Evolutionary conservation across 2,113 vertebrate species (phyloP), one percentile per base, ranked within the genome.

Genomic region (Colaptes auratus): DNA sequence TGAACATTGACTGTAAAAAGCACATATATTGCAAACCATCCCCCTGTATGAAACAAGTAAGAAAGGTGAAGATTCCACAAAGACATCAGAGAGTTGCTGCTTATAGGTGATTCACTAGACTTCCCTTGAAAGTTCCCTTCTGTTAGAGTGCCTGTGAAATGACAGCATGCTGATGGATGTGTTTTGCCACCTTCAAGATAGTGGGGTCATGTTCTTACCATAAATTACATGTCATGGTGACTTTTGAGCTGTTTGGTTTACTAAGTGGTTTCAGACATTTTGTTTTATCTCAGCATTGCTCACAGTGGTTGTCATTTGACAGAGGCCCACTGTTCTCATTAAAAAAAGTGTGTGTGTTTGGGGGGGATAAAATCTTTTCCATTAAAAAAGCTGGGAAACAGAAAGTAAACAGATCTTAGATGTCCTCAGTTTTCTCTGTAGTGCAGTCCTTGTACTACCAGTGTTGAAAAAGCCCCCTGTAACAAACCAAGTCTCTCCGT

Each of bases 361-460:
- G 2, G 5, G 2, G 0, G 10, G 12, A 17, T 28, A 15, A 52
- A 63, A 30, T 6, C 15, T 59, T 76, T 9, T 9, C 19, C 9
- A 35, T 61, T 58, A n/a, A 79, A 86, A 79, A 36, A 8, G 9
- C 28, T 63, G 53, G 42, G 63, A 63, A 88, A 50, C 2, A 9
- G 27, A 52, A 12, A 24, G 27, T 12, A 71, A 59, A 25, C 4
- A 18, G 7, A 23, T 50, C 8, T 60, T 46, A 15, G 31, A 33
- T 70, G 10, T 30, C 21, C 53, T 59, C 39, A 17, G 27, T 44
- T 70, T 9, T 27, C 18, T 58, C 1, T 61, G 0, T 3, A 39
- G 39, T 86, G 8, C 0, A 0, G 12, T 39, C 42, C 60, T 59
- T 31, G 25, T 80, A 19, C 15, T 2, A 1, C 15, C 17, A 21